Evolutionary conservation across 2,888 invertebrate species (phyloP), one percentile per base, ranked within the genome.

Genomic region (Ashinkailepas kermadecensis): DNA sequence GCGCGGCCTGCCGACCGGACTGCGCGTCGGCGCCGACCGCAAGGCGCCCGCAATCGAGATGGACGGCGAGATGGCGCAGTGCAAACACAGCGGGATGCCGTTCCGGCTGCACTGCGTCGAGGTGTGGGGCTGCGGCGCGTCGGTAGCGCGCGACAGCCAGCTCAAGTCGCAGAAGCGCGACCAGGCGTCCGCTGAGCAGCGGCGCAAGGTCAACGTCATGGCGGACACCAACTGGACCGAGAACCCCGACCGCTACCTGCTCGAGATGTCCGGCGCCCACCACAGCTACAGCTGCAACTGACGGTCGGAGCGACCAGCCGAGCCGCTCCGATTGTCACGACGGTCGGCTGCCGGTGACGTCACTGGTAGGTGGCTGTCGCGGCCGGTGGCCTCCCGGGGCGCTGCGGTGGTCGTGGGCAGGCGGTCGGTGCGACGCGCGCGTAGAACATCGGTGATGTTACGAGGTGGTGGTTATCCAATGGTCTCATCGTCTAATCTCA

Each of bases 91-190:
- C 85, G 92, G 92, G 80, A 91, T 91, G 83, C 92, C 93, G 0
- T 92, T 92, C 85, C 86, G 88, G 54, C 88, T 94, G 23, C 87
- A 88, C 80, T 90, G 90, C 3, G 90, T 94, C 54, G 92, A 93
- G 89, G 94, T 93, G 56, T 95, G 95, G 95, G 95, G 95, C 62
- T 95, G 95, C 87, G 95, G 95, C 0, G 93, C 94, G 87, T 85
- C 86, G 18, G 87, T 89, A 84, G 87, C 88, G 88, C 91, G 96
- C 84, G 94, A 95, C 86, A 92, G 92, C 18, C 97, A 97, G 88
- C 88, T 94, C 83, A 95, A 95, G 86, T 92, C 95, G 85, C 96
- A 96, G 87, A 93, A 94, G 86, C 96, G 95, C 95, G 95, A 96
- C 87, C 92, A 93, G 39, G 92, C 92, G 85, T 95, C 97, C 87